These are phyloP conservation scores for Pterocles gutturalis DNA, from an alignment of 2,113 vertebrate species.

Conservation along the genomic window DNA sequence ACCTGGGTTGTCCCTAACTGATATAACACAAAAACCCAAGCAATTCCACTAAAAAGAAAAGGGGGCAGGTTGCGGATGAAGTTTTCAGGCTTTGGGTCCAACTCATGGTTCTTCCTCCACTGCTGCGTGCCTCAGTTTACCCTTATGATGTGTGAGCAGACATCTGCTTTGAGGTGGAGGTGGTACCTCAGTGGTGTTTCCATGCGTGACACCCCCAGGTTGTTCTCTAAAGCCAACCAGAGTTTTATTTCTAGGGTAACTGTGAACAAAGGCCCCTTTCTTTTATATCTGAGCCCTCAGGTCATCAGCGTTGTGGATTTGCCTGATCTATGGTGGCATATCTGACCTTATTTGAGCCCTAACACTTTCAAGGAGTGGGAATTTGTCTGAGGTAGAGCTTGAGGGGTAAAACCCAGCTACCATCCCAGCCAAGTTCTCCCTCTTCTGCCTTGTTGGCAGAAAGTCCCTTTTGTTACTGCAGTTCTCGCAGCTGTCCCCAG, in stretches of 20 bases:
- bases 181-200: neutral
- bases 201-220: fast-evolving
- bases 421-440: neutral
- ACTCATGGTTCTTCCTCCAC: fast-evolving
- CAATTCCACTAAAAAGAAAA: neutral
- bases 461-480: neutral
- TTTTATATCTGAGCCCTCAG: neutral
- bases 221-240: neutral
- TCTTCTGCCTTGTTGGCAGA: neutral
- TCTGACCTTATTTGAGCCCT: neutral
- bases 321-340: neutral
- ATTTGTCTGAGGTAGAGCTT: neutral
- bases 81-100: neutral
- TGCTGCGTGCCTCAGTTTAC: neutral
- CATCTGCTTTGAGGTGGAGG: neutral
- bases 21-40: neutral
- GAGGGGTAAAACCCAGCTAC: neutral
- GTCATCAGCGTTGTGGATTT: neutral
- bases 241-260: neutral
- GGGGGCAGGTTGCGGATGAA: neutral
- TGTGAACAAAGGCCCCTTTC: neutral
- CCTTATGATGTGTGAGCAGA: neutral
- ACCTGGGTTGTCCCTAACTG: neutral
- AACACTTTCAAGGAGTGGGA: neutral
- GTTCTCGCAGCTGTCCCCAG: neutral